Percentiles rank a stretch among this genome's conserved stretches.
Evolutionary conservation across 2,113 vertebrate genomes (phyloP).

Genomic region (Scomber colias): DNA sequence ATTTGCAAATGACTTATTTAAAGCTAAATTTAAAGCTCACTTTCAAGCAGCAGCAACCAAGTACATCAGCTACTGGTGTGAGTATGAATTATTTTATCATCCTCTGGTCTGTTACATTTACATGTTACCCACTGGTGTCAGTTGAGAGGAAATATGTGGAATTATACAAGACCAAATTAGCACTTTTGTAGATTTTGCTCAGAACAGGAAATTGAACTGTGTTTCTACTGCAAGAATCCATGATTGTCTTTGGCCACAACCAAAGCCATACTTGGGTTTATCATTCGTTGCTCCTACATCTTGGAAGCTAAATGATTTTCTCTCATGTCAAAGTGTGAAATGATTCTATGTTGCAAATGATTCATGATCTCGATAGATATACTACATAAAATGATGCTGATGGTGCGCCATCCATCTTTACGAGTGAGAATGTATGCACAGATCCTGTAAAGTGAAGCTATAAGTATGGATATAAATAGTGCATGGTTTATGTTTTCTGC

Average conservation of each 20-base stretch:
- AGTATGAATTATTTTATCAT: not conserved
- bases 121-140: no score
- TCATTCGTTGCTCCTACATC: conserved; percentile 32
- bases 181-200: not conserved
- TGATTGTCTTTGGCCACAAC: not conserved
- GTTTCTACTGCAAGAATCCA: not conserved
- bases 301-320: conserved; percentile 46
- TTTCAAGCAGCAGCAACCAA: not conserved
- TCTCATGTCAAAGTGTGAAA: conserved; percentile 58
- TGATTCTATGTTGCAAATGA: conserved; percentile 60
- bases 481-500: conserved; percentile 29
- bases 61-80: not conserved
- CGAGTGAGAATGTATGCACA: conserved; percentile 3
- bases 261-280: conserved; percentile 2
- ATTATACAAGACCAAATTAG: no score
- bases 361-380: conserved; percentile 61
- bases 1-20: no score
- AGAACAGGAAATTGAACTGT: not conserved
- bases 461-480: conserved; percentile 49
- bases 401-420: conserved; percentile 64
- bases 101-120: no score
- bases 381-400: conserved; percentile 60
- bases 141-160: no score
- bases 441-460: conserved; percentile 39
- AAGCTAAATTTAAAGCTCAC: not conserved